Conservation (phyloP, 92 coral and sea anemone species). For the Anthopleura xanthogrammica region DNA sequence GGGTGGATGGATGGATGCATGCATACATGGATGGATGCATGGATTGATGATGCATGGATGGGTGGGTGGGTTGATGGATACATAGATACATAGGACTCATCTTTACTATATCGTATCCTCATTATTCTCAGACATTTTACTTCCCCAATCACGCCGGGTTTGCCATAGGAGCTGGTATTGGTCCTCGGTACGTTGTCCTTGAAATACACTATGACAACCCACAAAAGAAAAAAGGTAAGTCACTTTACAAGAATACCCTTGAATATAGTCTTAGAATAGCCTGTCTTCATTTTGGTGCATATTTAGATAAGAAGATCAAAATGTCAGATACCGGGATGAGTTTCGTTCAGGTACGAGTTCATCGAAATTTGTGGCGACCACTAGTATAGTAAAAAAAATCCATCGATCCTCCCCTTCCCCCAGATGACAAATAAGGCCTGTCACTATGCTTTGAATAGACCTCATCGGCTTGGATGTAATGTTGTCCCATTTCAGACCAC, state of each 20-base stretch:
- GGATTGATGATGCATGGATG: not conserved
- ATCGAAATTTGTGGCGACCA: no score
- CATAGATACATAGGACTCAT: not conserved
- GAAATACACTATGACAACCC: conserved; percentile 61
- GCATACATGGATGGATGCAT: not conserved
- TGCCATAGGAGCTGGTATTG: conserved; percentile 37
- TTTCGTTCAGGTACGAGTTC: no score
- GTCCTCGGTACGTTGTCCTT: conserved; percentile 41
- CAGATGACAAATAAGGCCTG: no score
- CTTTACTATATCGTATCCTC: not conserved
- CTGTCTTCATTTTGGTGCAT: no score
- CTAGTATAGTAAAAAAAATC: no score
- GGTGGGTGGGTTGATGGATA: not conserved
- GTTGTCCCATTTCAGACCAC: no score
- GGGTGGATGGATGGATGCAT: not conserved
- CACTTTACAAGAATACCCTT: not conserved
- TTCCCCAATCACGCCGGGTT: conserved; percentile 53
- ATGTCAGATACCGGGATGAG: no score
- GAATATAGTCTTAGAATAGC: not conserved
- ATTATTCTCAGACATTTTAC: conserved; percentile 35
- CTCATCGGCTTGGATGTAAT: no score
- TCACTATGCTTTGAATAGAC: no score
- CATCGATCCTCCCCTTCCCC: no score
- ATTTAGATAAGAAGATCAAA: no score
- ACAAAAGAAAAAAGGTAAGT: conserved; percentile 19